Percentiles rank a stretch among this genome's conserved stretches.
Conservation (phyloP, 2,797 vertebrate species). For the Anabas testudineus region DNA sequence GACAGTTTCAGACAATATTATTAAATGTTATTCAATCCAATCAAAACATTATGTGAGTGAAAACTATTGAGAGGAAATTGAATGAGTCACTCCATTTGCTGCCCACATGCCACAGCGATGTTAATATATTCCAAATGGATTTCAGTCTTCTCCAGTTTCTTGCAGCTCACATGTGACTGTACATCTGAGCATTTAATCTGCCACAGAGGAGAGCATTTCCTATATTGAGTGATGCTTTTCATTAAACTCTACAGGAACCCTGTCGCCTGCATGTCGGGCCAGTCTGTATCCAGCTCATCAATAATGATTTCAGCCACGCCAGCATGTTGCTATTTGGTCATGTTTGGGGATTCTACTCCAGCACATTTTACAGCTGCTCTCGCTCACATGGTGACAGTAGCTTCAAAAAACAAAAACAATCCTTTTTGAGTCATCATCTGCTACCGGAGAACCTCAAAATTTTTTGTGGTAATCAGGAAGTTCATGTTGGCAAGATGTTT, state of each 20-base stretch:
- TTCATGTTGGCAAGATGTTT: neutral
- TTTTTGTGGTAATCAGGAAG: neutral
- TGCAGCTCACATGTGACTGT: slow-evolving; percentile 36
- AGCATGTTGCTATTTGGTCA: slow-evolving; percentile 44
- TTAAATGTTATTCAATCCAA: slow-evolving; percentile 67
- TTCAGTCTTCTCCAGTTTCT: slow-evolving; percentile 37
- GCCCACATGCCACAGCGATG: slow-evolving; percentile 71
- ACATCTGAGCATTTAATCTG: slow-evolving; percentile 52
- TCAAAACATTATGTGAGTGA: slow-evolving; percentile 65
- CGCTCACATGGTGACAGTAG: slow-evolving; percentile 24
- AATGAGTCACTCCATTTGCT: slow-evolving; percentile 79
- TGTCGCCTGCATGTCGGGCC: slow-evolving; percentile 72
- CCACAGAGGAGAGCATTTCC: slow-evolving; percentile 49
- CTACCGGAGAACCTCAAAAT: neutral
- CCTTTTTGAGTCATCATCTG: neutral
- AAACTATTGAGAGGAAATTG: slow-evolving; percentile 69
- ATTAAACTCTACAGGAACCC: slow-evolving; percentile 72
- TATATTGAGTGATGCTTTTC: slow-evolving; percentile 71
- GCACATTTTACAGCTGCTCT: slow-evolving; percentile 25
- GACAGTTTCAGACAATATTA: slow-evolving; percentile 64
- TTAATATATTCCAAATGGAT: slow-evolving; percentile 77
- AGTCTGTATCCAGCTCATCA: slow-evolving; percentile 61
- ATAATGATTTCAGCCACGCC: slow-evolving; percentile 55
- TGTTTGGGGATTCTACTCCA: slow-evolving; percentile 27
- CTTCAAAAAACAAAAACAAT: slow-evolving; percentile 22